These are phyloP conservation scores for Centrocercus urophasianus DNA, from an alignment of 2,113 vertebrate species.

Conservation along the genomic window DNA sequence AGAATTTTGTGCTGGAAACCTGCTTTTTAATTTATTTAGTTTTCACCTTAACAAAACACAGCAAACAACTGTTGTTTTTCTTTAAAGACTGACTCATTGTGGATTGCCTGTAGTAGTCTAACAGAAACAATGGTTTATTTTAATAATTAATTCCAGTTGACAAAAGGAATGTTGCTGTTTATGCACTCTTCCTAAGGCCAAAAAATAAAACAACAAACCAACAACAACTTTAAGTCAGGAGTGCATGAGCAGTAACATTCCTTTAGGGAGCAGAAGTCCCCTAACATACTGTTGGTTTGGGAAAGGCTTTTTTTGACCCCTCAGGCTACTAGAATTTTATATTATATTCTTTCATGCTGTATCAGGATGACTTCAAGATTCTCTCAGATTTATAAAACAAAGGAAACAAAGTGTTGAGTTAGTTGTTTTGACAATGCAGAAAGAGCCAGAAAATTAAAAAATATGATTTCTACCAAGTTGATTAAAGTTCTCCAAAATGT, in stretches of 20 bases:
- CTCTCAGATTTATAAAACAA: constrained; percentile 45
- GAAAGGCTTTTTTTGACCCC: constrained; percentile 72
- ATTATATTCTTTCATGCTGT: constrained; percentile 65
- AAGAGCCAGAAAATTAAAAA: not conserved
- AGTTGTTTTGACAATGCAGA: constrained; percentile 29
- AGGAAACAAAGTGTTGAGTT: constrained; percentile 25
- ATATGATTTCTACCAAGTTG: not conserved
- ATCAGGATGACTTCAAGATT: constrained; percentile 59
- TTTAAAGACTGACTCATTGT: constrained; percentile 48
- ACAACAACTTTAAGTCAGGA: constrained; percentile 71
- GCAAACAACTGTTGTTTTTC: constrained; percentile 57
- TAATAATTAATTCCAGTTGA: constrained; percentile 83
- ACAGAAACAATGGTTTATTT: constrained; percentile 79
- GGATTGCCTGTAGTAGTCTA: constrained; percentile 61
- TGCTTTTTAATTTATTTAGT: too few relatives aligned
- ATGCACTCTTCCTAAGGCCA: constrained; percentile 57
- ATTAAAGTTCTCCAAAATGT: not conserved
- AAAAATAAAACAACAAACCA: not conserved
- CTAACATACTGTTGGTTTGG: constrained; percentile 80
- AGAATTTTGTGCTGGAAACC: too few relatives aligned
- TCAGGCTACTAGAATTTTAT: constrained; percentile 73
- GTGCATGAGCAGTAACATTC: constrained; percentile 76
- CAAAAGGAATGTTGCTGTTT: constrained; percentile 63
- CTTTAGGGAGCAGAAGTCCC: constrained; percentile 78
- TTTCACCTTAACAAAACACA: not conserved